A percentile compares a stretch with the other conserved stretches of the same genome.
These are phyloP conservation scores for Vombatus ursinus DNA, from an alignment of 2,113 vertebrate species.

Conservation along the genomic window DNA sequence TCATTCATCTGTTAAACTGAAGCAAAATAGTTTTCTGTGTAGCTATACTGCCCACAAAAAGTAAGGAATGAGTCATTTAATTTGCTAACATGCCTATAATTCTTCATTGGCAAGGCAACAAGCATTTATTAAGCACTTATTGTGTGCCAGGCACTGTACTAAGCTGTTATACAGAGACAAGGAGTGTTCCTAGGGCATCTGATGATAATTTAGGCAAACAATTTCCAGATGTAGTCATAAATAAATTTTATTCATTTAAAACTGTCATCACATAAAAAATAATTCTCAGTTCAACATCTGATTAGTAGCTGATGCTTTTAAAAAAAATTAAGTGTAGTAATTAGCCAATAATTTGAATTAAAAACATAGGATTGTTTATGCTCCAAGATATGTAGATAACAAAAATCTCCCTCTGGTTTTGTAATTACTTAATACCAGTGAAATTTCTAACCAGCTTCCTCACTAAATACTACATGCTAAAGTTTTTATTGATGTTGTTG, in stretches of 20 bases:
- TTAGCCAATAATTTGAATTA: slow-evolving; percentile 13
- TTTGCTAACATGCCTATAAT: background rate
- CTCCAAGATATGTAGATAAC: background rate
- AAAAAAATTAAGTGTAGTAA: slow-evolving; percentile 35
- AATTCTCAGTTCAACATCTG: background rate
- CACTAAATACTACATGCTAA: background rate
- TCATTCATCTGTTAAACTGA: slow-evolving; percentile 31
- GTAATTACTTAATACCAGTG: slow-evolving; percentile 17
- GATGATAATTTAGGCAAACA: slow-evolving; percentile 32
- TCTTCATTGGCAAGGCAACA: background rate
- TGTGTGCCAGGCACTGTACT: background rate
- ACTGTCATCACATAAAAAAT: slow-evolving; percentile 9
- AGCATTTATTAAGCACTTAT: background rate
- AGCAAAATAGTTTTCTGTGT: background rate
- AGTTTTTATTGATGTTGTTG: background rate
- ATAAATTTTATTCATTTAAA: background rate
- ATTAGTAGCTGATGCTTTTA: slow-evolving; percentile 28
- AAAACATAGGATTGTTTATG: slow-evolving; percentile 31
- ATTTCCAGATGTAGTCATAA: slow-evolving; percentile 11
- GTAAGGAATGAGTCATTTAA: background rate
- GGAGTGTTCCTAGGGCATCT: background rate
- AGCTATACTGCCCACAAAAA: background rate
- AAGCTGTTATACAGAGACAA: slow-evolving; percentile 11
- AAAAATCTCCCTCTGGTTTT: slow-evolving; percentile 2
- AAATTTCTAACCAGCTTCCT: slow-evolving; percentile 29